Base-by-base conservation (phyloP, 2,797 vertebrate species). In the Triplophysa yarkandensis region DNA sequence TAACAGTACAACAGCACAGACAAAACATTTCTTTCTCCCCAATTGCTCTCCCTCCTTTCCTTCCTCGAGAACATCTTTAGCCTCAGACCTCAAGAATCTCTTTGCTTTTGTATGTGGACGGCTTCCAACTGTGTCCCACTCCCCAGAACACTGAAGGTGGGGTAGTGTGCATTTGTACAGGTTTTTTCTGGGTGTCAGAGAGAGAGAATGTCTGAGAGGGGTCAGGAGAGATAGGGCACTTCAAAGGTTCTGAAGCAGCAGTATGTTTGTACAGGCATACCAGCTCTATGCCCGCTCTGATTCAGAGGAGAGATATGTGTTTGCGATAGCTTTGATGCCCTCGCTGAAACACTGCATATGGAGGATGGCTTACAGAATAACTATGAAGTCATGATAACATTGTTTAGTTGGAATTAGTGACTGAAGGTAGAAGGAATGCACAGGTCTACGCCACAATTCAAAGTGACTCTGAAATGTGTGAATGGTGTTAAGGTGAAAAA, bases 211-310 rank as follows among this genome's bases (percentile, higher is more conserved):
- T 58, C 58, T 54, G 67, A 64, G 60, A 32, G 28, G 36, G 36
- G 54, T 28, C 21, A 43, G 44, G 46, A 10, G 2, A 71, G 65
- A 82, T 68, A 30, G 68, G 36, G 71, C 32, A 67, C 77, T 81
- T 79, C 61, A 76, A 70, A 80, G 62, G 41, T 21, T 46, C 48
- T 32, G 39, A 69, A 54, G 55, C 41, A 58, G 71, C 16, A 14
- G 39, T 73, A 57, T 78, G 79, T 83, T 83, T 83, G 68, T 77
- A 77, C 79, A 81, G 74, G 74, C 79, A 48, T 72, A 23, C 46
- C 63, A 71, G 72, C 19, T 43, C 39, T 32, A 46, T 72, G 76
- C 78, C 81, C 32, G 46, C 66, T 69, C 28, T 70, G 66, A 64
- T 71, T 36, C 39, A 14, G 27, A 63, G 60, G 58, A 67, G 63